These are phyloP conservation scores for Ethmia dodecea DNA, from an alignment of 2,888 invertebrate genomes.

Conservation along the genomic window DNA sequence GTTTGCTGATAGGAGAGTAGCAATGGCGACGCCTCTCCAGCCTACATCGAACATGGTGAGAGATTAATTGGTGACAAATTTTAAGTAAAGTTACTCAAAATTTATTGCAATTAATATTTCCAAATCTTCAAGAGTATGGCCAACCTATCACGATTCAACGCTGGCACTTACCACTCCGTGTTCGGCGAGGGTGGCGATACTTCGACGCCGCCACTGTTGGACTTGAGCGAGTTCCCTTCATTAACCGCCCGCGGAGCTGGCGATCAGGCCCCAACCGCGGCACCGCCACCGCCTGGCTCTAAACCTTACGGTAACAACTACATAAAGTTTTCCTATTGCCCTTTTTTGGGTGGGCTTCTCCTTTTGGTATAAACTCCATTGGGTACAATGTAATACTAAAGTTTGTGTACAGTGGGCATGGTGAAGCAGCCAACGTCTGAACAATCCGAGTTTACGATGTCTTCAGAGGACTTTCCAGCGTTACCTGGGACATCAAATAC, in stretches of 20 bases:
- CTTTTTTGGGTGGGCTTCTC: background rate
- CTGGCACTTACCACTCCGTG: constrained; percentile 90
- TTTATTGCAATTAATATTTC: too few species aligned
- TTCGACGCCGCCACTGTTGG: constrained; percentile 90
- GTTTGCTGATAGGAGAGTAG: constrained; percentile 86
- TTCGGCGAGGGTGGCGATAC: constrained; percentile 86
- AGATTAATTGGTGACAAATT: too few species aligned
- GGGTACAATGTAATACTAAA: background rate
- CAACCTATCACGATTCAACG: constrained; percentile 77
- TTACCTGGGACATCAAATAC: constrained; percentile 94
- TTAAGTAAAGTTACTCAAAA: too few species aligned
- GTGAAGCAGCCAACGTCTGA: constrained; percentile 96
- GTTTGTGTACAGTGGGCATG: constrained; percentile 88
- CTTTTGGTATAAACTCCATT: background rate
- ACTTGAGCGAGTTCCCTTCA: constrained; percentile 95
- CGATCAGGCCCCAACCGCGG: constrained; percentile 87
- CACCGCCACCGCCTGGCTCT: constrained; percentile 93
- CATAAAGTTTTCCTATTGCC: background rate
- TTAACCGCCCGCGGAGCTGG: constrained; percentile 91
- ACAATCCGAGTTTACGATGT: constrained; percentile 97
- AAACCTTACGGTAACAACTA: constrained; percentile 92
- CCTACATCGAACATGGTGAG: constrained; percentile 73
- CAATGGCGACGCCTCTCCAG: constrained; percentile 77
- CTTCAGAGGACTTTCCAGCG: constrained; percentile 99
- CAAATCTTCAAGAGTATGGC: too few species aligned